Evolutionary conservation across 1,140 invertebrate species (phyloP), one percentile per base, ranked within the genome.

Genomic region (Drosophila mojavensis): DNA sequence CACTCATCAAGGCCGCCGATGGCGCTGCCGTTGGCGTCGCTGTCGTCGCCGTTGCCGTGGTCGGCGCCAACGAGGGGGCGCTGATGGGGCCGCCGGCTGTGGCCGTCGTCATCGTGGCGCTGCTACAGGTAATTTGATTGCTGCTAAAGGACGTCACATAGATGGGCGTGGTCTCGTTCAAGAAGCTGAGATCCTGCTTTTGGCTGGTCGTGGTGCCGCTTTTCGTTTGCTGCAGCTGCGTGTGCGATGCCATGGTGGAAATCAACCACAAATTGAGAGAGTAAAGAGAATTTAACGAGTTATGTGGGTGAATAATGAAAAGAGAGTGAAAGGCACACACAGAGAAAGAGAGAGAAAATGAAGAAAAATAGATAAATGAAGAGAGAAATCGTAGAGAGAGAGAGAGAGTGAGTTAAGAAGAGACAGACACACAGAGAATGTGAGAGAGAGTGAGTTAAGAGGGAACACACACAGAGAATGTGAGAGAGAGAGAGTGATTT

Each of bases 81-180:
- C 92, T 79, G 7, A 86, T 86, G 24, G 82, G 82, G 0, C 83
- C 93, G 5, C 83, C 83, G 10, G 93, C 93, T 79, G 92, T 93
- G 85, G 91, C 93, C 63, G 93, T 93, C 91, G 91, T 94, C 79
- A 92, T 94, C 15, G 93, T 94, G 86, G 93, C 94, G 89, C 91
- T 94, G 71, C 93, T 93, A 72, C 94, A 93, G 36, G 91, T 92
- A 26, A 94, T 93, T 78, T 95, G 94, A 81, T 94, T 95, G 79
- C 94, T 94, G 81, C 94, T 94, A 69, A 95, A 95, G 60, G 95
- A 96, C 56, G 96, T 97, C 64, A 96, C 96, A 93, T 97, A 97
- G 66, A 97, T 96, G 24, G 96, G 95, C 36, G 95, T 95, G 5
- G 91, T 82, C 26, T 92, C 92, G 28, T 90, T 92, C 5, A 92